These are phyloP conservation scores for Lutraria rhynchaena DNA, from an alignment of 1,140 invertebrate species.

Conservation along the genomic window DNA sequence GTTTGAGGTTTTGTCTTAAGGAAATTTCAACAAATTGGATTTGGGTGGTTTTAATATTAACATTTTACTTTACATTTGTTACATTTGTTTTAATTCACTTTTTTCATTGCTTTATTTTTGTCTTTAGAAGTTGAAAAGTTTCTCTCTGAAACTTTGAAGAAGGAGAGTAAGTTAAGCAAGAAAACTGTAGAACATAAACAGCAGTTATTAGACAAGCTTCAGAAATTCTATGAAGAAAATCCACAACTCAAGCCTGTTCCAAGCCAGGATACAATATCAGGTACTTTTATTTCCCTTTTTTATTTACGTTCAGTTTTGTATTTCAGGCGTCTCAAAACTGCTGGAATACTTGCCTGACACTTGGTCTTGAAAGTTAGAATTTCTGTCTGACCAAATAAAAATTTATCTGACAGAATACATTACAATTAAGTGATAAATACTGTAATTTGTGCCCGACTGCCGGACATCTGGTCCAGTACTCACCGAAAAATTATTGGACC, in stretches of 20 bases:
- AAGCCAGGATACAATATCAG: background rate
- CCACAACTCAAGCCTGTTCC: conserved; percentile 55
- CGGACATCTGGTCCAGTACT: too few relatives aligned
- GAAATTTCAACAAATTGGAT: background rate
- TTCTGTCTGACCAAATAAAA: too few relatives aligned
- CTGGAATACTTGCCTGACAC: too few relatives aligned
- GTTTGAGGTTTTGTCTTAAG: background rate
- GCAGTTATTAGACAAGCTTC: conserved; percentile 68
- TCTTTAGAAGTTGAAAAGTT: conserved; percentile 73
- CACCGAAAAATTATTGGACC: too few relatives aligned
- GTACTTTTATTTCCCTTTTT: background rate
- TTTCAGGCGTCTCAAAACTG: too few relatives aligned
- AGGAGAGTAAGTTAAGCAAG: conserved; percentile 64
- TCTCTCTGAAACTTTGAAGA: conserved; percentile 70
- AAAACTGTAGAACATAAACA: conserved; percentile 64
- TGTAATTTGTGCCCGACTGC: too few relatives aligned
- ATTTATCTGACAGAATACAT: too few relatives aligned
- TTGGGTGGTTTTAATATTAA: background rate
- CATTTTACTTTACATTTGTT: background rate
- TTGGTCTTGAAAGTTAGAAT: too few relatives aligned
- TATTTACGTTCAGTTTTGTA: background rate
- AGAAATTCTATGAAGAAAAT: conserved; percentile 64
- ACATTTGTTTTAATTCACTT: background rate
- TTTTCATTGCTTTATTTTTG: background rate
- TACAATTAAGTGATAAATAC: too few relatives aligned